phyloP scores from a whole-genome alignment of 2,113 vertebrate species.

The Daubentonia madagascariensis region DNA sequence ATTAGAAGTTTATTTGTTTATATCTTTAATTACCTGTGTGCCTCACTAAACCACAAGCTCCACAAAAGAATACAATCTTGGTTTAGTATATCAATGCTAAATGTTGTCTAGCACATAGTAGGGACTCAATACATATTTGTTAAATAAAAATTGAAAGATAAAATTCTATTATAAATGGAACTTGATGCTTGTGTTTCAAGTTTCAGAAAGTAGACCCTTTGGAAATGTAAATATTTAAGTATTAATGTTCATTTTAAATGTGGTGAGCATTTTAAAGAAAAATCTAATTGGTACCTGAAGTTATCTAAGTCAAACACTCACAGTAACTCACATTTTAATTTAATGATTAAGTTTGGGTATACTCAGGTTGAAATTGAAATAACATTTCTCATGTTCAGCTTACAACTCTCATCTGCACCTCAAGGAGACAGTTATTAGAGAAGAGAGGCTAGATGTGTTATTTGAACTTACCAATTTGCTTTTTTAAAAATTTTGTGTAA shows the following conservation, averaged over 20 bases:
- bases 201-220: not conserved
- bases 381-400: not conserved
- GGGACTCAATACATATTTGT: not conserved
- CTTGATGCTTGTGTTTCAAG: not conserved
- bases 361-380: constrained; percentile 22
- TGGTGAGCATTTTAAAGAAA: not conserved
- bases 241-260: not conserved
- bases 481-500: not conserved
- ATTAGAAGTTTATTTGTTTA: not conserved
- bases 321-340: constrained; percentile 12
- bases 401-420: not conserved
- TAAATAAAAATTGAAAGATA: not conserved
- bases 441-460: not conserved
- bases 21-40: not conserved
- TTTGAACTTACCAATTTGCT: constrained; percentile 22
- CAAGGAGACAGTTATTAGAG: constrained; percentile 21
- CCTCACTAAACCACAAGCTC: not conserved
- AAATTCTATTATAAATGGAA: not conserved
- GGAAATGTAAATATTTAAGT: not conserved
- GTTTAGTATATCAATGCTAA: not conserved
- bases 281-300: not conserved
- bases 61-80: not conserved
- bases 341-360: not conserved
- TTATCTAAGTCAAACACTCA: not conserved
- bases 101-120: not conserved